These are phyloP conservation scores for Neocrepidodera transversa DNA, from an alignment of 2,888 invertebrate species.

Conservation along the genomic window DNA sequence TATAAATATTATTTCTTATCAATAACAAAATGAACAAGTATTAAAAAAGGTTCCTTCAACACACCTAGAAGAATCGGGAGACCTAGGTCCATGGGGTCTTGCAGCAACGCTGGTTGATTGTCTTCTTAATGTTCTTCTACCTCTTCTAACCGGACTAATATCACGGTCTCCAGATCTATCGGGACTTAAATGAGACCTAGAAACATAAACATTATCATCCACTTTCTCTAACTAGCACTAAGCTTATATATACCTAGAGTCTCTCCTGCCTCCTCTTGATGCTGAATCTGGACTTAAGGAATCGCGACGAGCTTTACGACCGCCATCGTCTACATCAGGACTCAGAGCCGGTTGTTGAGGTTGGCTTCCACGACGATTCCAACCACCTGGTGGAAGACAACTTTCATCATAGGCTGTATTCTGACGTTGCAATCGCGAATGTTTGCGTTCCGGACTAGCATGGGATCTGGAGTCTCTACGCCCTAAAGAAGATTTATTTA, in stretches of 20 bases:
- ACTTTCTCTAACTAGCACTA: conserved; percentile 50
- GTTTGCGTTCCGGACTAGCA: conserved; percentile 70
- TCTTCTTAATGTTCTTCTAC: conserved; percentile 73
- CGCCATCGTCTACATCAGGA: conserved; percentile 76
- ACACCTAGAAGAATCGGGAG: conserved; percentile 70
- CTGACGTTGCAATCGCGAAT: conserved; percentile 75
- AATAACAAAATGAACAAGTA: conserved; percentile 19
- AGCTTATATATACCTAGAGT: conserved; percentile 67
- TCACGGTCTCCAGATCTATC: conserved; percentile 81
- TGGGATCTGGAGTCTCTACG: conserved; percentile 72
- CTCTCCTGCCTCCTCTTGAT: conserved; percentile 70
- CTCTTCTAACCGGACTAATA: conserved; percentile 77
- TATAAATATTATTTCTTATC: background rate
- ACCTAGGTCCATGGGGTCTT: conserved; percentile 59
- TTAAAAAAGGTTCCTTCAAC: background rate
- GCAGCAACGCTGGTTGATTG: conserved; percentile 80
- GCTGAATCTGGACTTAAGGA: conserved; percentile 92
- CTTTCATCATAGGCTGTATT: conserved; percentile 90
- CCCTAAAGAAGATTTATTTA: conserved; percentile 32
- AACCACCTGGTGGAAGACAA: conserved; percentile 70
- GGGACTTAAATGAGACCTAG: conserved; percentile 74
- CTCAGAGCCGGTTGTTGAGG: conserved; percentile 83
- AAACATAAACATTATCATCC: background rate
- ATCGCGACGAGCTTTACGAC: conserved; percentile 79
- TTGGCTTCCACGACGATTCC: conserved; percentile 68